Percentiles rank a stretch among this genome's conserved stretches.
phyloP scores from a whole-genome alignment of 2,888 invertebrate species.

The Timema podura region DNA sequence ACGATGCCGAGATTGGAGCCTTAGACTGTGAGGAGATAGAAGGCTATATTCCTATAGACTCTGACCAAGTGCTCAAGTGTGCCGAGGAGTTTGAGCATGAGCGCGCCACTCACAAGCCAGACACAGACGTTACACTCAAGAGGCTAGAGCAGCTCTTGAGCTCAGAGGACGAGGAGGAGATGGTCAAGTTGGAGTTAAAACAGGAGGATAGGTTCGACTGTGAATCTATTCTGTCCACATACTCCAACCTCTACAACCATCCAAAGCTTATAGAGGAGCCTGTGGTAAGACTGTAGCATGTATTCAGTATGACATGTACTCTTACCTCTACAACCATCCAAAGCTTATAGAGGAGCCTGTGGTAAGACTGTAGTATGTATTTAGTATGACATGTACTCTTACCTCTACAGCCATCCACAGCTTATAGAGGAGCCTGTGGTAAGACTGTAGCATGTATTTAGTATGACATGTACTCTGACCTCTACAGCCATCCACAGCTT shows the following conservation, averaged over 20 bases:
- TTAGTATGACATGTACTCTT: too few relatives aligned
- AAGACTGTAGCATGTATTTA: too few relatives aligned
- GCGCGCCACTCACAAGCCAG: conserved; percentile 32
- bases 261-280: conserved; percentile 77
- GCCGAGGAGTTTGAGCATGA: conserved; percentile 71
- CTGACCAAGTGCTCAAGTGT: conserved; percentile 65
- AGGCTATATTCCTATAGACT: conserved; percentile 65
- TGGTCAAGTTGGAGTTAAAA: conserved; percentile 57
- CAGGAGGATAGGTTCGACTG: conserved; percentile 81
- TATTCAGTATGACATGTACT: too few relatives aligned
- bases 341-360: too few relatives aligned
- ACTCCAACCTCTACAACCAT: conserved; percentile 88
- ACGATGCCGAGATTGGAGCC: conserved; percentile 84
- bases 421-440: too few relatives aligned
- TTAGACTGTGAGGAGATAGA: conserved; percentile 89
- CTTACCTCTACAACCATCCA: too few relatives aligned
- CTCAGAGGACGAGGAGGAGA: conserved; percentile 53
- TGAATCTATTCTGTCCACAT: conserved; percentile 84
- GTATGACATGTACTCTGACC: too few relatives aligned
- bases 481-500: too few relatives aligned
- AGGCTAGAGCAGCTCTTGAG: conserved; percentile 39
- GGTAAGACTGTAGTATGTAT: too few relatives aligned
- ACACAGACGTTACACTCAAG: conserved; percentile 35
- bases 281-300: conserved; percentile 60
- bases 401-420: too few relatives aligned